phyloP scores from a whole-genome alignment of 2,888 invertebrate genomes.

The Oscheius sp. region DNA sequence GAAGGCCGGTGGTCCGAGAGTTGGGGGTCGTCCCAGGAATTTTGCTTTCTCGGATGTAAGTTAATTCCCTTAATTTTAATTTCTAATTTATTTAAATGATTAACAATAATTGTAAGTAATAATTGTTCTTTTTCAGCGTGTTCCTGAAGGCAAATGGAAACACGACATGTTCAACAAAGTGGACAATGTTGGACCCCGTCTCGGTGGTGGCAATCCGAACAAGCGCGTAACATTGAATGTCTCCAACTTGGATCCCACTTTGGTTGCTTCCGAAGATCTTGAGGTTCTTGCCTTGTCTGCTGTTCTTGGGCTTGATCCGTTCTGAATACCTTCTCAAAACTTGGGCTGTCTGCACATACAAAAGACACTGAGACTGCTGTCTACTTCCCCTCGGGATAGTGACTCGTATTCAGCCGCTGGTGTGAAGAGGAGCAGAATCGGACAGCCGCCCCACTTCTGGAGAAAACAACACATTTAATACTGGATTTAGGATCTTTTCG shows the following conservation, averaged over 20 bases:
- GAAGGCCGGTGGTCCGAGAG: constrained; percentile 13
- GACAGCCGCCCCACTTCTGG: not conserved
- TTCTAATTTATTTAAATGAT: not conserved
- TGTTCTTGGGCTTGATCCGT: not conserved
- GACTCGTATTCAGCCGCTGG: not conserved
- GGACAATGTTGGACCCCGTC: not conserved
- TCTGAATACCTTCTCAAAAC: constrained; percentile 10
- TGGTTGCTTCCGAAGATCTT: constrained; percentile 36
- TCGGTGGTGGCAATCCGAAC: constrained; percentile 28
- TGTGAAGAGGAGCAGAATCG: constrained; percentile 13
- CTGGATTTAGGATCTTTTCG: constrained; percentile 43
- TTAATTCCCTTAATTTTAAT: constrained; percentile 8
- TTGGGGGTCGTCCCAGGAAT: constrained; percentile 9
- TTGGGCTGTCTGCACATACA: constrained; percentile 10
- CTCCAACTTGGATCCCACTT: constrained; percentile 34
- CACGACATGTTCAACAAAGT: constrained; percentile 26
- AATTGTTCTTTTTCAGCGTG: constrained; percentile 8
- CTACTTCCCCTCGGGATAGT: not conserved
- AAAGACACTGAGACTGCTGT: not conserved
- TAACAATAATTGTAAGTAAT: constrained; percentile 2
- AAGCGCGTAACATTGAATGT: constrained; percentile 32
- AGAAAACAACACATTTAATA: constrained; percentile 18
- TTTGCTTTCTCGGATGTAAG: constrained; percentile 20
- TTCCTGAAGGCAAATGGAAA: constrained; percentile 31
- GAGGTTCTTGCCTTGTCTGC: constrained; percentile 35